Evolutionary conservation across 2,797 vertebrate species (phyloP), one percentile per base, ranked within the genome.

Genomic region (Cuniculus paca): DNA sequence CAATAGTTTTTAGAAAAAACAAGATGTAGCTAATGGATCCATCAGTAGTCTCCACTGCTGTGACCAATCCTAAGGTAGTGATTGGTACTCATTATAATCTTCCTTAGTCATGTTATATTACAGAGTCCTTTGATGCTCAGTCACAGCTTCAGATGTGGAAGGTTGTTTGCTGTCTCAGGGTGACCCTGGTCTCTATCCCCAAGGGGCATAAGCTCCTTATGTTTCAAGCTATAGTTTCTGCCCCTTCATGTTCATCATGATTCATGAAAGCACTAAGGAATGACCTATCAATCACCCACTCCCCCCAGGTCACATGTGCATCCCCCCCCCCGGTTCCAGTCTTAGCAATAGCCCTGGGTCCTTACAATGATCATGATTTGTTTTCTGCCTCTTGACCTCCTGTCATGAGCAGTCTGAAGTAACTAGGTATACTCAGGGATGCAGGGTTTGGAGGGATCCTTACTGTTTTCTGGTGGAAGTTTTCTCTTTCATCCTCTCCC

Each of bases 231-330:
- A 17, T 77, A 60, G 42, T 58, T 90, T 39, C 63, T 50, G 56
- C 17, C 39, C 39, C 12, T 39, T 82, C 60, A 0, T 6, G 8
- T 39, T 39, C 12, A 19, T 80, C 39, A 19, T 8, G 5, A 48
- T 12, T 6, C 34, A 24, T 9, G 36, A 45, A 48, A n/a, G 16
- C 52, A 34, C 60, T 6, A 9, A 54, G 28, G 68, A 82, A 75
- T 28, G 5, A 1, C 68, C 13, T 16, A 7, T 24, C 74, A 28
- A 54, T 10, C 52, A 16, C 12, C 52, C 17, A 1, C 52, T 20
- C 26, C 31, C 26, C 31, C 26, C 0, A 3, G 45, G 31, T 0
- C 0, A 42, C 58, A 48, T 22, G 6, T n/a, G 19, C 34, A 20
- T 20, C 34, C 54, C 20, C 5, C 31, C 52, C 16, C 19, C 52